A percentile compares a stretch with the other conserved stretches of the same genome.
phyloP scores from a whole-genome alignment of 2,888 invertebrate species.

The Lycocerus yunnanus region DNA sequence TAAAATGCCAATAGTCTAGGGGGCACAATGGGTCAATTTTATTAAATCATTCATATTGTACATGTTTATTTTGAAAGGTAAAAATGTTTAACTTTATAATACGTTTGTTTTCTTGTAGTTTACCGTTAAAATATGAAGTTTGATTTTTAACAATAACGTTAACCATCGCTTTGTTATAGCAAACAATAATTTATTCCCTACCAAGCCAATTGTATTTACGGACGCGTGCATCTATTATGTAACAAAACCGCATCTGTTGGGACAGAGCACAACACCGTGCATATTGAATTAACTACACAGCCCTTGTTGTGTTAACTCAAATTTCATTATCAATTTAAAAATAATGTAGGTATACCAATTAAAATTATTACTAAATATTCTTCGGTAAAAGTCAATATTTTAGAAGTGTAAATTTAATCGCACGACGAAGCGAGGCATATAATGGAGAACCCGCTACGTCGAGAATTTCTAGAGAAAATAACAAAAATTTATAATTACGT shows the following conservation, averaged over 20 bases:
- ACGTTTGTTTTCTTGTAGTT: background rate
- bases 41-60: no score
- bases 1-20: no score
- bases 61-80: no score
- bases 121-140: background rate
- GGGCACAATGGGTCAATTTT: no score
- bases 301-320: background rate
- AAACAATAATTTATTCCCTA: slow-evolving; percentile 3
- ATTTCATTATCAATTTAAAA: background rate
- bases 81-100: no score
- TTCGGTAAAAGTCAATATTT: background rate
- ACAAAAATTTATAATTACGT: background rate
- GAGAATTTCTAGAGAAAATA: background rate
- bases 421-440: background rate
- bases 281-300: slow-evolving; percentile 14
- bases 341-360: background rate
- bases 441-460: background rate
- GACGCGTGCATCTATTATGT: slow-evolving; percentile 16
- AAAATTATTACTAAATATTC: background rate
- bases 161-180: background rate
- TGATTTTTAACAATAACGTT: background rate
- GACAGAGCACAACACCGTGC: slow-evolving; percentile 7
- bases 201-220: slow-evolving; percentile 7
- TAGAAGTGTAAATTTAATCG: background rate
- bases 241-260: slow-evolving; percentile 17